These are phyloP conservation scores for Macrosoma leucophasiata DNA, from an alignment of 2,888 invertebrate genomes.

Conservation along the genomic window DNA sequence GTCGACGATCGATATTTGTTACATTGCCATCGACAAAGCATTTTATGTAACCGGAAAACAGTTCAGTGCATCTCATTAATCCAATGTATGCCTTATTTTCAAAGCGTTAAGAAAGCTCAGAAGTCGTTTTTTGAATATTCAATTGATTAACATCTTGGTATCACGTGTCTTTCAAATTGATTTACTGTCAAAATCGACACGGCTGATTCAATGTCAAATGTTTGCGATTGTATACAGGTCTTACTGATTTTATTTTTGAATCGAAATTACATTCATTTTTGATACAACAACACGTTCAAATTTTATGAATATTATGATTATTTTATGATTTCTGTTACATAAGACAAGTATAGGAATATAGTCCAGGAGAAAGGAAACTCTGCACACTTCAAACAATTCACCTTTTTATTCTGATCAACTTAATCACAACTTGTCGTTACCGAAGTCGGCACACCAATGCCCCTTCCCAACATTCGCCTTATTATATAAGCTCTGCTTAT, in stretches of 20 bases:
- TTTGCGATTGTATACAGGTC: constrained; percentile 53
- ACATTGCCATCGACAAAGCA: constrained; percentile 50
- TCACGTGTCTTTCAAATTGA: constrained; percentile 55
- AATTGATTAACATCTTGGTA: constrained; percentile 3
- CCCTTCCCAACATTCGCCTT: no score
- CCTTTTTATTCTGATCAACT: no score
- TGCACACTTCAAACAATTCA: no score
- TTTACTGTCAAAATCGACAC: constrained; percentile 65
- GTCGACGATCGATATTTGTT: constrained; percentile 67
- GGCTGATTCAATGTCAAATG: constrained; percentile 59
- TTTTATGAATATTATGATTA: no score
- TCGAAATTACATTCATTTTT: no score
- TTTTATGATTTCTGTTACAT: no score
- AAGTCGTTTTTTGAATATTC: neutral
- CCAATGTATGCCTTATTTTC: constrained; percentile 31
- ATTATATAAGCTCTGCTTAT: no score
- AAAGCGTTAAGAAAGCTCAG: constrained; percentile 13
- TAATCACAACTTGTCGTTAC: no score
- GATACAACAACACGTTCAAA: no score
- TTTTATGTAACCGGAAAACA: constrained; percentile 30
- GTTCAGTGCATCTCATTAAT: constrained; percentile 15
- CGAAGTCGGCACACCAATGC: no score
- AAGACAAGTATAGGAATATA: no score
- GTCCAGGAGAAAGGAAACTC: no score
- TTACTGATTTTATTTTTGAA: constrained; percentile 52